Conservation (phyloP, 2,113 vertebrate genomes). For the Lonchura striata region DNA sequence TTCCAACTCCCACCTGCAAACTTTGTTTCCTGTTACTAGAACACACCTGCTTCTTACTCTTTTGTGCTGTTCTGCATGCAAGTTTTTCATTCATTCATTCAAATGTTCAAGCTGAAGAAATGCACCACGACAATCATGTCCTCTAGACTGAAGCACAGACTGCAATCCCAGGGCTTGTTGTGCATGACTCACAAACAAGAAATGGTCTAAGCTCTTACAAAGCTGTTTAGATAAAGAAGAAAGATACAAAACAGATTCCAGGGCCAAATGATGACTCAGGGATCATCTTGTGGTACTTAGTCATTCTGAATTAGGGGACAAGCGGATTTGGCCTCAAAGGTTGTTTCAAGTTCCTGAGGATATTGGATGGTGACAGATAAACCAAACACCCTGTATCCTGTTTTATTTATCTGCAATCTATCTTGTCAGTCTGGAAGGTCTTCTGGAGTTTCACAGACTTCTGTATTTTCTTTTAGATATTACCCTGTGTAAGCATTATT, state of each 20-base stretch:
- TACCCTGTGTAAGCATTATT: not conserved
- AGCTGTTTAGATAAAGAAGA: slow-evolving; percentile 4
- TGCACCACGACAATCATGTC: not conserved
- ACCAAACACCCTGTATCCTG: not conserved
- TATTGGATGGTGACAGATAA: not conserved
- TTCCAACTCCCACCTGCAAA: not conserved
- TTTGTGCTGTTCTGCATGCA: not conserved
- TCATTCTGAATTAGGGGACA: not conserved
- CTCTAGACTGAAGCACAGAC: not conserved
- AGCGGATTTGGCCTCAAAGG: not conserved
- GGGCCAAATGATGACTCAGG: not conserved
- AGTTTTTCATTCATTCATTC: not conserved
- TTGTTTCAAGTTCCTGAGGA: not conserved
- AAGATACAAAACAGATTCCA: not conserved
- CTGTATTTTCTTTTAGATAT: not conserved
- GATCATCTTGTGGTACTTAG: not conserved
- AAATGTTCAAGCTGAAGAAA: not conserved
- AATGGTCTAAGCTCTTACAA: not conserved
- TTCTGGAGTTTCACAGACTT: not conserved
- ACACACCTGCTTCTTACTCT: not conserved
- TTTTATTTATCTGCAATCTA: not conserved
- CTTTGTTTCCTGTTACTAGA: not conserved
- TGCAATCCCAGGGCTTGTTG: not conserved
- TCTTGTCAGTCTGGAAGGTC: not conserved
- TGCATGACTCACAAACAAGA: not conserved